phyloP scores from a whole-genome alignment of 2,797 vertebrate species.

The Liparis tanakae region DNA sequence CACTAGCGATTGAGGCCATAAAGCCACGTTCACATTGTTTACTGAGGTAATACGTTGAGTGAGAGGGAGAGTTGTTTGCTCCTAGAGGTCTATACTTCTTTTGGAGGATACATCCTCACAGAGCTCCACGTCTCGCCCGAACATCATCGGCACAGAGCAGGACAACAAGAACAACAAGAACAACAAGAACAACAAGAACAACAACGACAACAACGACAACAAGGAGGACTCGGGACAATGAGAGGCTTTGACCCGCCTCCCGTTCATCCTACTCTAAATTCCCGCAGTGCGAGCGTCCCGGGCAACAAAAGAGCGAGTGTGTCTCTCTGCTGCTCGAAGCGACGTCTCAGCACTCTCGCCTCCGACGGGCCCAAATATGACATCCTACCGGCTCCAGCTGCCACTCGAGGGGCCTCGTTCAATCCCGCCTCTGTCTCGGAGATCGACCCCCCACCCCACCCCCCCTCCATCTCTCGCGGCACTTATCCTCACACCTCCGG shows the following conservation, averaged over 20 bases:
- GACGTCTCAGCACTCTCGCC: constrained; percentile 84
- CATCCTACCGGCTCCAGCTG: constrained; percentile 76
- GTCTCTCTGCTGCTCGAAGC: constrained; percentile 76
- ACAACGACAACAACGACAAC: constrained; percentile 53
- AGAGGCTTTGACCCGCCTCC: constrained; percentile 65
- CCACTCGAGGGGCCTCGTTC: constrained; percentile 62
- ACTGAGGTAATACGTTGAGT: too few relatives aligned
- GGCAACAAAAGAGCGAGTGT: constrained; percentile 83
- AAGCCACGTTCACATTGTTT: neutral
- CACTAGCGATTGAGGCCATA: neutral
- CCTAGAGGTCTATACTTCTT: neutral
- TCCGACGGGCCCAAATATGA: constrained; percentile 80
- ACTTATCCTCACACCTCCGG: constrained; percentile 49
- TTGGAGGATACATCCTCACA: neutral
- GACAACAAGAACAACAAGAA: constrained; percentile 55
- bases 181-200: constrained; percentile 51
- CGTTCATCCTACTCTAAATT: constrained; percentile 81
- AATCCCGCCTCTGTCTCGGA: constrained; percentile 74
- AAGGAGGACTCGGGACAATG: constrained; percentile 68
- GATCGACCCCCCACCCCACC: constrained; percentile 16
- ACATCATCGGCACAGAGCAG: constrained; percentile 49
- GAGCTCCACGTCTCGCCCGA: constrained; percentile 30
- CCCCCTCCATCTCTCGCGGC: constrained; percentile 24
- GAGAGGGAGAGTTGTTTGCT: neutral
- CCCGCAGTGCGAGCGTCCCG: constrained; percentile 68